Conservation (phyloP, 2,888 invertebrate species). For the Drosophila monieri region DNA sequence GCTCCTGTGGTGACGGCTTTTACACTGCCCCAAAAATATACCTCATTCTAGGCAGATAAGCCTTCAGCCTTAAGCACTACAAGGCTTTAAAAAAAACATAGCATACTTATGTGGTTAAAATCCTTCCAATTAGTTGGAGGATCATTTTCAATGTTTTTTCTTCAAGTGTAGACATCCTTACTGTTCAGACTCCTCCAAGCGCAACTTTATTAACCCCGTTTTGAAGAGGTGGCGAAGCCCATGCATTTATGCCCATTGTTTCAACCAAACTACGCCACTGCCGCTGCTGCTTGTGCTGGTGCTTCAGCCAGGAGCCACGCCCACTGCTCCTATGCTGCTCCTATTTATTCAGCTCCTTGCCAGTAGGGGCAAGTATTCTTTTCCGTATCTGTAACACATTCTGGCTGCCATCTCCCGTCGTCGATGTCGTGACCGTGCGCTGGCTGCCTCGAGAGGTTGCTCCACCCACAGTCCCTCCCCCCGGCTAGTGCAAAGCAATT, state of each 20-base stretch:
- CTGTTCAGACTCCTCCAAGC: slow-evolving; percentile 30
- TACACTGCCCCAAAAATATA: slow-evolving; percentile 4
- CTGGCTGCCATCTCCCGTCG: slow-evolving; percentile 25
- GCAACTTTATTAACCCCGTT: slow-evolving; percentile 77
- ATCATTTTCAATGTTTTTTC: neutral
- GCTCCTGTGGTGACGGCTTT: slow-evolving; percentile 27
- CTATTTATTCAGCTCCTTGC: slow-evolving; percentile 11
- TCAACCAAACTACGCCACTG: slow-evolving; percentile 17
- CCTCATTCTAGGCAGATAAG: neutral
- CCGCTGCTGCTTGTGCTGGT: neutral
- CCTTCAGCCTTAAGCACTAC: neutral
- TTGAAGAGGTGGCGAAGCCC: slow-evolving; percentile 43
- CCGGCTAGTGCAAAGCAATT: slow-evolving; percentile 44
- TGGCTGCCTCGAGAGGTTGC: slow-evolving; percentile 27
- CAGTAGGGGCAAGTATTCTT: slow-evolving; percentile 11
- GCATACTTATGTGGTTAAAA: neutral
- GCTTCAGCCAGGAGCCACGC: slow-evolving; percentile 18
- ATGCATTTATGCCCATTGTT: slow-evolving; percentile 47
- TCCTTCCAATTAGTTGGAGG: neutral
- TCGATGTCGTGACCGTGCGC: slow-evolving; percentile 31
- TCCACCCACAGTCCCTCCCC: slow-evolving; percentile 32
- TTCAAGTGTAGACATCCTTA: slow-evolving; percentile 10
- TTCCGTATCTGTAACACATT: slow-evolving; percentile 24
- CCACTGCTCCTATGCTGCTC: slow-evolving; percentile 14
- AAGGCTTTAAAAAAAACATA: neutral